These are phyloP conservation scores for Choreutis nemorana DNA, from an alignment of 2,888 invertebrate genomes.

Conservation along the genomic window DNA sequence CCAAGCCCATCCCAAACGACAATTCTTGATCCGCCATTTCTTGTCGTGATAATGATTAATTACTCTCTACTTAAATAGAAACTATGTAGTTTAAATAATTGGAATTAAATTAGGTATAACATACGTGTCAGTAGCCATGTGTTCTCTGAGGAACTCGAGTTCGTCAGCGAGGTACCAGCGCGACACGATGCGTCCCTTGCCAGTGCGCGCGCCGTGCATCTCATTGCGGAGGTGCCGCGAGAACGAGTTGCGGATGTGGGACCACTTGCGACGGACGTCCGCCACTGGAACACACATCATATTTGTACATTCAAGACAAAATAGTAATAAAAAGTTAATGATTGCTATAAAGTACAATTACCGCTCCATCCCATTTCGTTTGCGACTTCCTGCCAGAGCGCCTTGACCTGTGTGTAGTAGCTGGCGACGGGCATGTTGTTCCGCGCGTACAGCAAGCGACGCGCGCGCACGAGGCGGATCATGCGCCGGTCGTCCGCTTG, in stretches of 20 bases:
- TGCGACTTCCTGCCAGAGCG: slow-evolving; percentile 49
- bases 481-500: slow-evolving; percentile 53
- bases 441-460: slow-evolving; percentile 47
- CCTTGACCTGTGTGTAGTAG: slow-evolving; percentile 48
- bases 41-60: too few species aligned
- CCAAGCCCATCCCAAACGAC: too few species aligned
- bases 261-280: slow-evolving; percentile 56
- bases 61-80: too few species aligned
- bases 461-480: slow-evolving; percentile 45
- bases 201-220: slow-evolving; percentile 51
- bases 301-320: slow-evolving; percentile 1
- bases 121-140: slow-evolving; percentile 58
- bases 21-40: too few species aligned
- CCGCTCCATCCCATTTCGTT: slow-evolving; percentile 49
- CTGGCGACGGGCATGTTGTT: slow-evolving; percentile 57
- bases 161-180: slow-evolving; percentile 58
- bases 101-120: too few species aligned
- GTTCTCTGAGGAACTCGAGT: slow-evolving; percentile 47
- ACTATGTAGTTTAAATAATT: too few species aligned
- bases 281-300: slow-evolving; percentile 26
- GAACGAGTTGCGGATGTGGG: slow-evolving; percentile 58
- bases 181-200: slow-evolving; percentile 47
- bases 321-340: too few species aligned
- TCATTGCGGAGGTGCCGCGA: slow-evolving; percentile 58
- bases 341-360: too few species aligned